These are phyloP conservation scores for Odontomachus brunneus DNA, from an alignment of 1,140 invertebrate species.

Conservation along the genomic window DNA sequence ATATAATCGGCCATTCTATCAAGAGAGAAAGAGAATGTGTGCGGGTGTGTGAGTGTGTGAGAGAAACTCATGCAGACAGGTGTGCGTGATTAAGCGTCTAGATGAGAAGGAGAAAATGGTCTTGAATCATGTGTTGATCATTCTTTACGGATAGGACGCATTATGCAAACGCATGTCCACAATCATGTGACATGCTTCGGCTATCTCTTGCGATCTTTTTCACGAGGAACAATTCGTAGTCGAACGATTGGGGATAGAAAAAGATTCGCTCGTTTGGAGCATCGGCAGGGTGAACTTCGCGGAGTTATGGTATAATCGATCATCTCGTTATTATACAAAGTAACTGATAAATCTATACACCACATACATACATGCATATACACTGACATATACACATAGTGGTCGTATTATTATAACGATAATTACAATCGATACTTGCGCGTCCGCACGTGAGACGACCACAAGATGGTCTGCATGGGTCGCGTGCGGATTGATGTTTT, in stretches of 20 bases:
- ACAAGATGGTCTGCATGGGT: neutral
- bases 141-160: slow-evolving; percentile 43
- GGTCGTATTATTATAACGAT: slow-evolving; percentile 66
- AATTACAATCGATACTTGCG: slow-evolving; percentile 64
- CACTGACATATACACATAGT: slow-evolving; percentile 26
- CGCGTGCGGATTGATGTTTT: slow-evolving; percentile 43
- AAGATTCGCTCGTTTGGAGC: slow-evolving; percentile 40
- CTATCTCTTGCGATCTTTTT: slow-evolving; percentile 34
- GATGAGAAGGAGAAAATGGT: slow-evolving; percentile 23
- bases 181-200: slow-evolving; percentile 70
- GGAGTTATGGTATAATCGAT: slow-evolving; percentile 53
- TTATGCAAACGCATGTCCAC: slow-evolving; percentile 54
- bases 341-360: slow-evolving; percentile 69
- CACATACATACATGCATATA: too few species aligned
- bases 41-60: neutral
- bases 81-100: slow-evolving; percentile 30
- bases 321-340: slow-evolving; percentile 54
- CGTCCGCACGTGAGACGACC: slow-evolving; percentile 44
- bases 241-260: slow-evolving; percentile 33
- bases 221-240: slow-evolving; percentile 4
- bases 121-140: slow-evolving; percentile 59
- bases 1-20: slow-evolving; percentile 53
- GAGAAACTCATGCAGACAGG: neutral
- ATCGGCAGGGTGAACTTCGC: slow-evolving; percentile 42
- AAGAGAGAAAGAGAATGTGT: slow-evolving; percentile 11